Evolutionary conservation across 2,797 vertebrate genomes (phyloP).

Genomic region (Gouania willdenowi): DNA sequence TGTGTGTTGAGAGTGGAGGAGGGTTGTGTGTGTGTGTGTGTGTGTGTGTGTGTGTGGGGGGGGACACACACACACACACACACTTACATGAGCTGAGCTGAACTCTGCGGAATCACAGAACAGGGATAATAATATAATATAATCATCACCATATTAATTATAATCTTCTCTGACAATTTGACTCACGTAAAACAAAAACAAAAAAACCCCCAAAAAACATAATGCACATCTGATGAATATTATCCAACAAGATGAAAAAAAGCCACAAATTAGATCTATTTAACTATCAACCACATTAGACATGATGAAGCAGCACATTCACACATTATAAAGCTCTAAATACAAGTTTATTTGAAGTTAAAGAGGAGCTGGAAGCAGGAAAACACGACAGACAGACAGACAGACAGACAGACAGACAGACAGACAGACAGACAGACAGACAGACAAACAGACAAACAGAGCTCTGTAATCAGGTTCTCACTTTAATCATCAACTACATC

Average conservation of each 20-base stretch:
- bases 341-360: no score
- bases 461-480: conserved; percentile 45
- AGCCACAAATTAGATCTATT: conserved; percentile 27
- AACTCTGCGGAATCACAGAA: conserved; percentile 15
- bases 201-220: conserved; percentile 8
- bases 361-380: no score
- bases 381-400: no score
- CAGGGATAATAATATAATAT: conserved; percentile 9
- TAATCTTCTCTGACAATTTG: background rate
- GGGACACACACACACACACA: no score
- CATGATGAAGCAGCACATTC: conserved; percentile 16
- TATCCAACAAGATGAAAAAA: conserved; percentile 24
- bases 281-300: conserved; percentile 27
- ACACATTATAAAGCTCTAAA: conserved; percentile 19
- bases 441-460: conserved; percentile 50
- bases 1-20: conserved; percentile 20
- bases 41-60: no score
- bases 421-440: conserved; percentile 38
- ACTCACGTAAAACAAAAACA: background rate
- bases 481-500: no score
- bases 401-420: conserved; percentile 40
- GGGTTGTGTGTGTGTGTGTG: conserved; percentile 12
- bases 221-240: conserved; percentile 19
- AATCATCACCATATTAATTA: conserved; percentile 5
- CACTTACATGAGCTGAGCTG: conserved; percentile 7